A percentile compares a stretch with the other conserved stretches of the same genome.
These are phyloP conservation scores for Sebastes umbrosus DNA, from an alignment of 2,797 vertebrate genomes.

Conservation along the genomic window DNA sequence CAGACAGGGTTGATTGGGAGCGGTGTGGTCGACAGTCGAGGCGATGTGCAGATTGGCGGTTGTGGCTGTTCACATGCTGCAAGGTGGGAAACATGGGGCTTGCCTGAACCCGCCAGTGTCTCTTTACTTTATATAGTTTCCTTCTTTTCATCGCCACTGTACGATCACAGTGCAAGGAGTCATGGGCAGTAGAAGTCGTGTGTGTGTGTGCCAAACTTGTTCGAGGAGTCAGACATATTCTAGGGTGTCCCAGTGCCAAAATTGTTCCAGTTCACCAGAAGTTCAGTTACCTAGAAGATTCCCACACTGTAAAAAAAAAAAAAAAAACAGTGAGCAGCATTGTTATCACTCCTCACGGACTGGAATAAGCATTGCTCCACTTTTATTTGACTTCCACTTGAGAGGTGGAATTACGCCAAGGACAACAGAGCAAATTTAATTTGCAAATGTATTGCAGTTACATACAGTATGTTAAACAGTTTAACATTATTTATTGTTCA, in stretches of 20 bases:
- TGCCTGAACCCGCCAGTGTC: neutral
- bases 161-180: constrained; percentile 4
- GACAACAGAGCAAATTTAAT: neutral
- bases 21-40: neutral
- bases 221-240: constrained; percentile 23
- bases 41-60: neutral
- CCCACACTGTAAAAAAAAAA: constrained; percentile 1
- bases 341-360: constrained; percentile 1
- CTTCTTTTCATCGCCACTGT: neutral
- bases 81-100: neutral
- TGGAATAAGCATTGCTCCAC: neutral
- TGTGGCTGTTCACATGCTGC: neutral
- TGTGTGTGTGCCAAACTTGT: neutral
- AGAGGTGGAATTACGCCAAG: neutral
- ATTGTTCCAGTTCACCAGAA: constrained; percentile 48
- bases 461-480: neutral
- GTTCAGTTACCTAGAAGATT: constrained; percentile 45
- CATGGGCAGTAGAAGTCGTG: neutral
- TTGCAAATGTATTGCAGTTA: neutral
- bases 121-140: constrained; percentile 15
- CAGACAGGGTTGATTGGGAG: constrained; percentile 6
- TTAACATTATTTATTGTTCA: neutral
- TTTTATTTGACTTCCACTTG: neutral
- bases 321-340: constrained; percentile 5
- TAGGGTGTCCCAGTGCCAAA: constrained; percentile 19